These are phyloP conservation scores for Adineta ricciae DNA, from an alignment of 2,888 invertebrate species.

Conservation along the genomic window DNA sequence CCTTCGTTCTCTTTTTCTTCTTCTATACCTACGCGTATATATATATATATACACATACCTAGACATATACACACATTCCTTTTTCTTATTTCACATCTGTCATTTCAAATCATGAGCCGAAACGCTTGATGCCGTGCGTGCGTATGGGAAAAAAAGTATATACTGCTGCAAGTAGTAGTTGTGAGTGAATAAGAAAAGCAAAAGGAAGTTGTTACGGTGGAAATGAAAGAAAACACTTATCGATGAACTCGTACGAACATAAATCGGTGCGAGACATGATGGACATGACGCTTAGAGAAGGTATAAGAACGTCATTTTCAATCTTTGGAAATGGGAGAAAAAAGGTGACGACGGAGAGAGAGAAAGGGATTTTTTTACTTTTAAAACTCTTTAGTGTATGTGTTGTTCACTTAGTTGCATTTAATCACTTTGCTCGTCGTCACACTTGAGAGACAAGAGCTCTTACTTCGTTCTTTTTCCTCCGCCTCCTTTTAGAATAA, in stretches of 20 bases:
- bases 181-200: background rate
- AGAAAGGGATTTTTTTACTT: background rate
- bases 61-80: background rate
- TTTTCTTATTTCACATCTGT: background rate
- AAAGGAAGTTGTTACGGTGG: constrained; percentile 11
- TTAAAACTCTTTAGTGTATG: background rate
- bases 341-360: background rate
- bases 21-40: background rate
- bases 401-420: background rate
- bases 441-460: constrained; percentile 3
- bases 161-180: background rate
- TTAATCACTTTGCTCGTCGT: constrained; percentile 11
- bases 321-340: background rate
- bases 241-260: background rate
- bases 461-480: background rate
- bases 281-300: background rate
- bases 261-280: background rate
- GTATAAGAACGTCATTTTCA: background rate
- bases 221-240: constrained; percentile 13
- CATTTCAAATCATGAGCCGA: constrained; percentile 13
- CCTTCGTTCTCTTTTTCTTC: background rate
- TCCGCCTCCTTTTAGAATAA: background rate
- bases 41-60: background rate
- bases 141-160: background rate
- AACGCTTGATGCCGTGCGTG: constrained; percentile 5